Base-by-base conservation (phyloP, 1,140 invertebrate genomes). In the Drosophila seguyi region DNA sequence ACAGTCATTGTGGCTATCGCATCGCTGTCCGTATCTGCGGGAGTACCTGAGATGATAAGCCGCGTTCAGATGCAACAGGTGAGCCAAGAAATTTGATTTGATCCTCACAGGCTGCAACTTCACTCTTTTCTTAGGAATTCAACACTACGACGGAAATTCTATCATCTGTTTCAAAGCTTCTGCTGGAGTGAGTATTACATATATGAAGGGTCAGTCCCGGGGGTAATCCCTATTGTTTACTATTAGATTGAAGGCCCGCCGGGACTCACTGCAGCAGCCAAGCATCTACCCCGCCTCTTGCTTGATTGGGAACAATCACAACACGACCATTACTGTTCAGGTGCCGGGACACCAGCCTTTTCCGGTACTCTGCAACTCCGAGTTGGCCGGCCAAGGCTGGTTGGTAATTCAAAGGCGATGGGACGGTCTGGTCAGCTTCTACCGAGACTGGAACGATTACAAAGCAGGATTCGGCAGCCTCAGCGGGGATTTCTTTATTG, bases 341-440 rank as follows among this genome's bases (percentile, higher is more conserved):
- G 59, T 68, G 16, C 69, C 58, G 7, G 68, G 73, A 6, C 39
- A 63, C 8, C 16, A 16, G 31, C 16, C 58, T 11, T 63, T 75
- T 8, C 7, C 20, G 1, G 73, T 18, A 7, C 14, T 93, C 90
- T 52, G 94, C 93, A 14, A 93, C 92, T 1, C 90, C 18, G 34
- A 62, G 22, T 5, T 95, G 94, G 7, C 31, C 4, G 53, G 53
- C 6, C 10, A 20, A 4, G 74, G 71, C 16, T 95, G 95, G 95
- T 94, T 94, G 53, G 94, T 94, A 3, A 92, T 95, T 65, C 95
- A 95, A 88, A 94, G 94, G 50, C 93, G 95, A 27, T 93, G 93
- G 53, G 94, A 95, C 66, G 95, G 95, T 1, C 92, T 93, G 8
- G 94, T 94, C 75, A 94, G 95, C 63, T 96, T 96, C 81, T 94